Percentiles rank a stretch among this genome's conserved stretches.
Evolutionary conservation across 2,113 vertebrate species (phyloP).

Genomic region (Brachypodius melanocephalos): DNA sequence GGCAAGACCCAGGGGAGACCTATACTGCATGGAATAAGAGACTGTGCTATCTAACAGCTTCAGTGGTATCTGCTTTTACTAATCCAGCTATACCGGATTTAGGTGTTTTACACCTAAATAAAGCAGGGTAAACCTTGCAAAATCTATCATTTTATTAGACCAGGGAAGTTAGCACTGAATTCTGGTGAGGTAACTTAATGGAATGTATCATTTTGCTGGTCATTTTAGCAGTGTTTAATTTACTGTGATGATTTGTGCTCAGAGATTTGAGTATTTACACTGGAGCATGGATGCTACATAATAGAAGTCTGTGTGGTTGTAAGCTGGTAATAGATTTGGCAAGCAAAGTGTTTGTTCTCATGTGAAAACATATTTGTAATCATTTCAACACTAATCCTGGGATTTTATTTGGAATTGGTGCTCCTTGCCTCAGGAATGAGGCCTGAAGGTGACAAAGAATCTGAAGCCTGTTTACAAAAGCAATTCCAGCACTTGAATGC

Average conservation of each 20-base stretch:
- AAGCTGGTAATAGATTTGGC: neutral
- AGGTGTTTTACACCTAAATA: neutral
- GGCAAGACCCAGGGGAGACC: neutral
- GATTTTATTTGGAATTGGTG: neutral
- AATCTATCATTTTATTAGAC: neutral
- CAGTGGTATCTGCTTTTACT: neutral
- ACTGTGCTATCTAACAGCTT: neutral
- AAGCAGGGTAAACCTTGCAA: neutral
- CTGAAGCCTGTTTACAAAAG: neutral
- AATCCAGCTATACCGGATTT: neutral
- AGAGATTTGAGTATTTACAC: slow-evolving; percentile 19
- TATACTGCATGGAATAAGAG: neutral
- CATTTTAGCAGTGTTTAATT: neutral
- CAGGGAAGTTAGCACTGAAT: neutral
- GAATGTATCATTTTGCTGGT: neutral
- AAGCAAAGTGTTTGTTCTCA: neutral
- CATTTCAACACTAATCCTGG: neutral
- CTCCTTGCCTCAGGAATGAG: neutral
- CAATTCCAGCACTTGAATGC: neutral
- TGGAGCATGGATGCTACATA: neutral
- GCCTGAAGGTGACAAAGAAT: neutral
- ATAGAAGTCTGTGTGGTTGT: neutral
- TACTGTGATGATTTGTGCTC: neutral
- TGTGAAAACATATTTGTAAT: slow-evolving; percentile 1
- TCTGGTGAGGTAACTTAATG: neutral